These are phyloP conservation scores for Heterotilapia buettikoferi DNA, from an alignment of 2,113 vertebrate genomes.

Conservation along the genomic window DNA sequence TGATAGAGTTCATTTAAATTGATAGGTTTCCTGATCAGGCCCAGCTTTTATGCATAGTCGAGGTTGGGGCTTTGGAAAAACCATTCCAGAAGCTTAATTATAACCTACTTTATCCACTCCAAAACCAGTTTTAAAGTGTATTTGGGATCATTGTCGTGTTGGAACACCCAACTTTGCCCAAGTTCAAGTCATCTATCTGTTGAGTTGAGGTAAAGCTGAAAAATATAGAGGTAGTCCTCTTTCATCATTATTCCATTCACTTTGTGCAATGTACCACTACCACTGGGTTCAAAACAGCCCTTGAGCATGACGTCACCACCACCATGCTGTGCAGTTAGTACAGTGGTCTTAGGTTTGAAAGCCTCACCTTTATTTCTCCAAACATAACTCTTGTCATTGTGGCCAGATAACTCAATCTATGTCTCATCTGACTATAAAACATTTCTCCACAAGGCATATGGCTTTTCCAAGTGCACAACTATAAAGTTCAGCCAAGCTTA, in stretches of 20 bases:
- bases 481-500: not conserved
- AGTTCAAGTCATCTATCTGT: not conserved
- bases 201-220: not conserved
- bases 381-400: not conserved
- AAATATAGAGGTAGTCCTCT: not conserved
- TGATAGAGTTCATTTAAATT: not conserved
- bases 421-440: not conserved
- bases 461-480: not conserved
- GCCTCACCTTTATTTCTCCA: not conserved
- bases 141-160: not conserved
- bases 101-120: not conserved
- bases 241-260: rapidly evolving
- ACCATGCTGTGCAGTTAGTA: not conserved
- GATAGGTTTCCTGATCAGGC: not conserved
- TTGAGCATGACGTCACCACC: not conserved
- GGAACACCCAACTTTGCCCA: not conserved
- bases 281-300: not conserved
- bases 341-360: not conserved
- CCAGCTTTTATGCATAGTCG: not conserved
- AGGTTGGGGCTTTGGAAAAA: rapidly evolving
- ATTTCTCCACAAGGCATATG: not conserved
- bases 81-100: rapidly evolving
- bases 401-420: not conserved
- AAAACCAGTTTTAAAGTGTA: not conserved
- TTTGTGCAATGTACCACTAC: not conserved